phyloP scores from a whole-genome alignment of 2,888 invertebrate genomes.

The Ochropleura leucogaster region DNA sequence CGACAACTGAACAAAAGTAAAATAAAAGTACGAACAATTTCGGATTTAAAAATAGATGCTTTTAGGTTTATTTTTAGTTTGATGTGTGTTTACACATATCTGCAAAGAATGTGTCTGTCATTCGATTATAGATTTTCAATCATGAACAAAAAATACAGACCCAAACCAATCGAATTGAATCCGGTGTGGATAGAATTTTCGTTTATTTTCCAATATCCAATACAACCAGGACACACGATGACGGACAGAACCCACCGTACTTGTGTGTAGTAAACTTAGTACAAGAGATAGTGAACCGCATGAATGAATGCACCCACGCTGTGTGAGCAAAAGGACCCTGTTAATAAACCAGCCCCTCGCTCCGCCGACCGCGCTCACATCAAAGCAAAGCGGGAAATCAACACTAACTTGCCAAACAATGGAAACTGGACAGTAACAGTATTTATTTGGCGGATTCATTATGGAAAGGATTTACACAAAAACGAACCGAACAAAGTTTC shows the following conservation, averaged over 20 bases:
- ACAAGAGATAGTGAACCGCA: slow-evolving; percentile 73
- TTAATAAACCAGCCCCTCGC: slow-evolving; percentile 77
- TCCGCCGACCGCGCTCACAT: slow-evolving; percentile 77
- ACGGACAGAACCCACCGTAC: slow-evolving; percentile 22
- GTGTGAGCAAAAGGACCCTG: slow-evolving; percentile 81
- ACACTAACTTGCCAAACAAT: slow-evolving; percentile 80
- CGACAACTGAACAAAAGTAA: slow-evolving; percentile 35
- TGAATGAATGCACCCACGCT: slow-evolving; percentile 81
- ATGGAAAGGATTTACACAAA: slow-evolving; percentile 51
- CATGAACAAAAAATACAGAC: neutral
- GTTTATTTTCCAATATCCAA: slow-evolving; percentile 22
- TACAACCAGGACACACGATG: neutral
- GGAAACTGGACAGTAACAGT: slow-evolving; percentile 54
- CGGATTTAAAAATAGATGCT: slow-evolving; percentile 27
- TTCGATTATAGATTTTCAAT: neutral
- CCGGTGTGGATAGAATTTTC: neutral
- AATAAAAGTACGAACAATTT: slow-evolving; percentile 17
- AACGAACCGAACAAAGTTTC: slow-evolving; percentile 44
- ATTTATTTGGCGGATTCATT: slow-evolving; percentile 59
- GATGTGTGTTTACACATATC: slow-evolving; percentile 9
- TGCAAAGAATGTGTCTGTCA: neutral
- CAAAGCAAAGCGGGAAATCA: slow-evolving; percentile 83
- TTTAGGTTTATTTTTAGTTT: slow-evolving; percentile 17
- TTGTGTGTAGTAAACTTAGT: slow-evolving; percentile 56
- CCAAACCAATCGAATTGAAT: neutral